Base-by-base conservation (phyloP, 2,797 vertebrate species). In the Melanotaenia maccullochi region DNA sequence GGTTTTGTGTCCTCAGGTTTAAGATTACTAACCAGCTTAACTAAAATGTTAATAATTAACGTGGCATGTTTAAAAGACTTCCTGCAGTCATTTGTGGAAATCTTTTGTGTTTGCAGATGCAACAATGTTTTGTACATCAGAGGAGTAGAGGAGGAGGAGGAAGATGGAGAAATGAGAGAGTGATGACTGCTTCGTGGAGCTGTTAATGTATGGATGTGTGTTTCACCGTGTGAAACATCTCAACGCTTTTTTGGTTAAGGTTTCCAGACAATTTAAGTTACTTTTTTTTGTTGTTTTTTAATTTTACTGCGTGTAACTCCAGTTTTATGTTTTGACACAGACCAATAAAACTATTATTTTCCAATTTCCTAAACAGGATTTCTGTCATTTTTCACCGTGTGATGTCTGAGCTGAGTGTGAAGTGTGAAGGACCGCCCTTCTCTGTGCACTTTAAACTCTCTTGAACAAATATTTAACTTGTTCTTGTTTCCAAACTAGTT, bases 101-200 rank as follows among this genome's bases (percentile, higher is more conserved):
- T 3, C 22, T 4, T 22, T 42, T 57, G 25, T 74, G 57, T 82
- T 86, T 64, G 28, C 94, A 99, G 97, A 84, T 99, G 97, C 90
- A 99, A 99, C 94, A 99, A 99, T 65, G 97, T 99, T 73, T 93
- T 99, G 89, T 99, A 99, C 94, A 99, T 99, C 91, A 93, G 97
- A 93, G 98, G 98, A 28, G 98, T 99, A 71, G 98, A 99, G 93
- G 98, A 99, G 82, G 98, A 99, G 63, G 97, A 99, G 84, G 98
- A 99, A 92, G 98, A 99, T 59, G 98, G 98, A 76, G 98, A 99
- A 89, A 99, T 99, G 98, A 96, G 97, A 92, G 98, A 99, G 93
- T 99, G 96, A 94, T 62, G 62, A 0, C 0, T 61, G 16, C 40
- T 47, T 73, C 12, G 62, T 79, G 60, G 82, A 55, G 84, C 55